Conservation (phyloP, 2,797 vertebrate genomes). For the Hephaestus fuliginosus region DNA sequence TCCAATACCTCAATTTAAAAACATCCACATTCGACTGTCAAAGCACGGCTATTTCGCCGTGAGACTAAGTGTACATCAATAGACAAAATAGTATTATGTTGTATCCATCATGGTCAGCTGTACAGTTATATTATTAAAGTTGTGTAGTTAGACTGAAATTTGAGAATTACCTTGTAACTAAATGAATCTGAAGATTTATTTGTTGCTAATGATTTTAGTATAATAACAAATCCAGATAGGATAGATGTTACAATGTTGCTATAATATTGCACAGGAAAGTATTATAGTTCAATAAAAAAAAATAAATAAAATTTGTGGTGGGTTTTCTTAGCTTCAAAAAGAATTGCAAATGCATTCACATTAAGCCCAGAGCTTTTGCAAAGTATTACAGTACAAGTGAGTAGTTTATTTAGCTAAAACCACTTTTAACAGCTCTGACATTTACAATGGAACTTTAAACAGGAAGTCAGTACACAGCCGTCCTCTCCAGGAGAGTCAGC, state of each 20-base stretch:
- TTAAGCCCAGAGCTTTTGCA: constrained; percentile 14
- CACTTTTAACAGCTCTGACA: constrained; percentile 40
- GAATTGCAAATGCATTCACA: constrained; percentile 7
- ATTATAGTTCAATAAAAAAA: background rate
- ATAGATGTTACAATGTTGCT: background rate
- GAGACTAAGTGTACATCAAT: background rate
- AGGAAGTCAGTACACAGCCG: constrained; percentile 46
- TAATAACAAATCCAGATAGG: background rate
- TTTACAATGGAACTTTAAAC: constrained; percentile 68
- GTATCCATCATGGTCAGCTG: background rate
- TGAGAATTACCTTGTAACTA: background rate
- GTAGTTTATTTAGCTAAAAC: constrained; percentile 57
- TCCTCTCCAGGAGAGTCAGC: constrained; percentile 35
- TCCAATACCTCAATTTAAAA: constrained; percentile 32
- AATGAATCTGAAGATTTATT: background rate
- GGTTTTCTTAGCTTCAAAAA: constrained; percentile 17
- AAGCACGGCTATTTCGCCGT: background rate
- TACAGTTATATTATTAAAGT: no score
- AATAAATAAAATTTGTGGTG: background rate
- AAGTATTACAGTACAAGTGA: constrained; percentile 9
- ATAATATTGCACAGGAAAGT: background rate
- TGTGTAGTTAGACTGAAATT: background rate
- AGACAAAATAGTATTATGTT: background rate
- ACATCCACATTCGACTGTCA: constrained; percentile 1
- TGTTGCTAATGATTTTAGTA: background rate